Conservation (phyloP, 2,888 invertebrate species). For the Rotaria macrura region DNA sequence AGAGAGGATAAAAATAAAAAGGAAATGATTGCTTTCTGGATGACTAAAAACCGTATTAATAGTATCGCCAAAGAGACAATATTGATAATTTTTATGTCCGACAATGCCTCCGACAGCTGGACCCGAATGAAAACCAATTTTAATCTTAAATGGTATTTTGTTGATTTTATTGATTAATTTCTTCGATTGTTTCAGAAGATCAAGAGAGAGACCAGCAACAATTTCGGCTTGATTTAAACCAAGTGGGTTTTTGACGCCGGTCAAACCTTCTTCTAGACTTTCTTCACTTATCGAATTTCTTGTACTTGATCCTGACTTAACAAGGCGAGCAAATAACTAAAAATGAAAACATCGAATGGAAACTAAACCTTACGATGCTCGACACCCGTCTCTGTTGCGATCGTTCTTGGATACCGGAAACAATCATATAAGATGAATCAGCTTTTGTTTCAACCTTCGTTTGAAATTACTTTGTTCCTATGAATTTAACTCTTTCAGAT, state of each 20-base stretch:
- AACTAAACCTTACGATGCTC: not conserved
- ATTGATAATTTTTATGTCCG: slow-evolving; percentile 29
- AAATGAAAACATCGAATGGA: not conserved
- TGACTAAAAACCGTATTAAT: not conserved
- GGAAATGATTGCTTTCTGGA: too few relatives aligned
- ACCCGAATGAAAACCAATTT: slow-evolving; percentile 29
- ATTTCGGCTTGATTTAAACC: not conserved
- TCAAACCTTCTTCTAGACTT: not conserved
- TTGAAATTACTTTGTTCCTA: not conserved
- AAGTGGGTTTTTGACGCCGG: not conserved
- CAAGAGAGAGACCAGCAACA: not conserved
- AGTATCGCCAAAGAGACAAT: slow-evolving; percentile 33
- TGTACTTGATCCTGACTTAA: not conserved
- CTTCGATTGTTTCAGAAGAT: not conserved
- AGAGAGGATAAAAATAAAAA: too few relatives aligned
- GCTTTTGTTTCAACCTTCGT: slow-evolving; percentile 76
- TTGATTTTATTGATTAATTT: not conserved
- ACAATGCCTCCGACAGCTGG: slow-evolving; percentile 32
- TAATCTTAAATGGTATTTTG: not conserved
- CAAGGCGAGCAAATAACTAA: not conserved
- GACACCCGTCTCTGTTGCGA: not conserved
- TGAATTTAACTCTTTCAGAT: not conserved
- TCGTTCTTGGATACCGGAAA: slow-evolving; percentile 68
- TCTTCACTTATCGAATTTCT: not conserved
- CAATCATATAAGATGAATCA: slow-evolving; percentile 74